These are phyloP conservation scores for Eustalomyia histrio DNA, from an alignment of 2,888 invertebrate species.

Conservation along the genomic window DNA sequence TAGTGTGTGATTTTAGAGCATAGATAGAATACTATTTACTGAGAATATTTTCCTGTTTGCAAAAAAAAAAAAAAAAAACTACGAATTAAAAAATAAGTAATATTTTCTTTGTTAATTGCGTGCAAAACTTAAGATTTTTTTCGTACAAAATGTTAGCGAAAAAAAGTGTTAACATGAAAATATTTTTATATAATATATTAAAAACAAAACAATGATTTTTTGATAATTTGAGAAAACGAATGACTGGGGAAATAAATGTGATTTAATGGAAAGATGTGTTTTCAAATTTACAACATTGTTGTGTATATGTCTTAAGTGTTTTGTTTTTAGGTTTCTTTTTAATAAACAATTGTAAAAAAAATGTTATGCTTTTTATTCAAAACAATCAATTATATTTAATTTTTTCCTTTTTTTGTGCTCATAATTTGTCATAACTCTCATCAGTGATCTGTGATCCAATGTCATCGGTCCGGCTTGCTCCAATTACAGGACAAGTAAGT, in stretches of 20 bases:
- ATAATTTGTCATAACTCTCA: too few relatives aligned
- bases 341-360: neutral
- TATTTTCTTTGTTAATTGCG: conserved; percentile 56
- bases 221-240: conserved; percentile 53
- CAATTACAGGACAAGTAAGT: too few relatives aligned
- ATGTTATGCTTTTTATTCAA: too few relatives aligned
- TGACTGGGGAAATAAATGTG: conserved; percentile 40
- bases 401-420: too few relatives aligned
- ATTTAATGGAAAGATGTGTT: conserved; percentile 30
- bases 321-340: conserved; percentile 16
- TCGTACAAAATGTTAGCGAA: neutral
- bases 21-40: conserved; percentile 49
- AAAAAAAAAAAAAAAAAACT: neutral
- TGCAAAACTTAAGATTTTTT: conserved; percentile 36
- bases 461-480: too few relatives aligned
- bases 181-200: conserved; percentile 17
- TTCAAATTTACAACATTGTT: neutral
- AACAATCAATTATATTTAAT: too few relatives aligned
- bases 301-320: conserved; percentile 32
- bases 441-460: too few relatives aligned
- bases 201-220: conserved; percentile 53
- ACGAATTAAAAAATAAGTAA: conserved; percentile 27
- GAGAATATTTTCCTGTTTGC: conserved; percentile 45
- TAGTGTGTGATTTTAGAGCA: conserved; percentile 55
- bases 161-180: conserved; percentile 55